Conservation (phyloP, 1,140 invertebrate genomes). For the Bathynomus jamesi region DNA sequence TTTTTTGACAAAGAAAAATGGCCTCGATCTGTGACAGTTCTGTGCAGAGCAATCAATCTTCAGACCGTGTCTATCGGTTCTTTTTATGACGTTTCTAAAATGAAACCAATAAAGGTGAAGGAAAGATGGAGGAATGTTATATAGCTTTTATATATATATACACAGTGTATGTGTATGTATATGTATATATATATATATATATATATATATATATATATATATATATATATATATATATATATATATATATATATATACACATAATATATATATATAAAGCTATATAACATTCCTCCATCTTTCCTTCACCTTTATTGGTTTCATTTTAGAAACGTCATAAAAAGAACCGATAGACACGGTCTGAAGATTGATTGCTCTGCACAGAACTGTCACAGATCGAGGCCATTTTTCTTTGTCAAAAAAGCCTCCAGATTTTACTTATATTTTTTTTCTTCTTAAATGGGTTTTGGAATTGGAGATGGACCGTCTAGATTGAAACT, state of each 20-base stretch:
- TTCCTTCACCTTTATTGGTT: neutral
- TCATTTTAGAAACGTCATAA: slow-evolving; percentile 1
- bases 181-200: slow-evolving; percentile 4
- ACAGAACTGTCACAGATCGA: neutral
- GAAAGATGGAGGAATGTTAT: neutral
- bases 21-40: neutral
- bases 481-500: slow-evolving; percentile 1
- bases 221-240: neutral
- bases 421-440: neutral
- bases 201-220: slow-evolving; percentile 8
- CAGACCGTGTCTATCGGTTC: neutral
- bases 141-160: neutral
- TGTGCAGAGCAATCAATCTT: neutral
- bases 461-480: slow-evolving; percentile 1
- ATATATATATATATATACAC: neutral
- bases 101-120: neutral
- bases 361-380: neutral
- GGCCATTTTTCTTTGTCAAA: neutral
- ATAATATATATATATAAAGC: neutral
- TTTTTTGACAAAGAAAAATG: neutral
- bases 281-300: neutral
- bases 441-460: neutral
- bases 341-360: neutral
- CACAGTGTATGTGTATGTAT: neutral
- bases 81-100: slow-evolving; percentile 1